Conservation (phyloP, 2,113 vertebrate genomes). For the Ictidomys tridecemlineatus region DNA sequence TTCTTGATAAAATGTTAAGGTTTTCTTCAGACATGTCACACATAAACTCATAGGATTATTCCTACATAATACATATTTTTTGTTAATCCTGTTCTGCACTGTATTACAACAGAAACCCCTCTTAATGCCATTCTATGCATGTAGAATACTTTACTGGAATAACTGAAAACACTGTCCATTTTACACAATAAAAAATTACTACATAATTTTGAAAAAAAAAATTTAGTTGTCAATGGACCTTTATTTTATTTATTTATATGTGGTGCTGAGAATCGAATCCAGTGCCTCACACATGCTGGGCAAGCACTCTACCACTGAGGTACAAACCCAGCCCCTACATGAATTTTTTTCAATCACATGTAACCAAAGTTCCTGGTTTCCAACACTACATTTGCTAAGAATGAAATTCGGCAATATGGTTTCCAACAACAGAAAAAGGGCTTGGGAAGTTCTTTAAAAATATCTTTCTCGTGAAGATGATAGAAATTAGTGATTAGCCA, state of each 20-base stretch:
- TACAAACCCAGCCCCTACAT: background rate
- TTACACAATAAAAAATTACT: background rate
- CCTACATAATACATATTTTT: background rate
- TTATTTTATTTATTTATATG: too few species aligned
- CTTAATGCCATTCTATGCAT: background rate
- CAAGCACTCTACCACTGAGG: too few species aligned
- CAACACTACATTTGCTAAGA: background rate
- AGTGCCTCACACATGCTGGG: too few species aligned
- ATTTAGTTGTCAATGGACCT: too few species aligned
- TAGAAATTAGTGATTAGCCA: background rate
- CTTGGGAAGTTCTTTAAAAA: background rate
- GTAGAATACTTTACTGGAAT: conserved; percentile 17
- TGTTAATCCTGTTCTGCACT: background rate
- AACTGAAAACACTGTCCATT: background rate
- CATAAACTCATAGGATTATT: background rate
- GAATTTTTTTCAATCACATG: conserved; percentile 33
- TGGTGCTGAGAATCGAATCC: too few species aligned
- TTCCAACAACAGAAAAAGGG: conserved; percentile 6
- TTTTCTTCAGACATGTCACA: conserved; percentile 36
- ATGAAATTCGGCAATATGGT: background rate
- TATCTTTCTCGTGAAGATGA: background rate
- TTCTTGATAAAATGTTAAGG: conserved; percentile 9
- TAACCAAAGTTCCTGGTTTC: conserved; percentile 20
- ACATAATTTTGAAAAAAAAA: background rate
- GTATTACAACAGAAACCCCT: conserved; percentile 12